These are phyloP conservation scores for Drosophila carrolli DNA, from an alignment of 1,140 invertebrate genomes.

Conservation along the genomic window DNA sequence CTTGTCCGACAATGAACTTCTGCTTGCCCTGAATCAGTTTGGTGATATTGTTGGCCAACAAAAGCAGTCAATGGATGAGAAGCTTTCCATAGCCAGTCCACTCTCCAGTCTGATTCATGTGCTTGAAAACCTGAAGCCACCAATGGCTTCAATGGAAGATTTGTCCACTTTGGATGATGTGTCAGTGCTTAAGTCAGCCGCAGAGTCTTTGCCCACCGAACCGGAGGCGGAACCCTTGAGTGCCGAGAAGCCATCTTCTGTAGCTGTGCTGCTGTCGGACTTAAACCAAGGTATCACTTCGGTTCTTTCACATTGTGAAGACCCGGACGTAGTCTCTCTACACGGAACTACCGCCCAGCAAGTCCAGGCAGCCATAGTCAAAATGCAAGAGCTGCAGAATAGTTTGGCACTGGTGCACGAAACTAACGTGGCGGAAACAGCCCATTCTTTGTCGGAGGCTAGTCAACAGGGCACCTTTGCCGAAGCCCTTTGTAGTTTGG, in stretches of 20 bases:
- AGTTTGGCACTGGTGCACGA: constrained; percentile 67
- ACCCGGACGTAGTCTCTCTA: constrained; percentile 55
- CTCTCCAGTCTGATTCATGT: constrained; percentile 57
- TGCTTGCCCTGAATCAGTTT: constrained; percentile 46
- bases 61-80: constrained; percentile 28
- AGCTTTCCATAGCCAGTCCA: constrained; percentile 54
- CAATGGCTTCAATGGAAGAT: constrained; percentile 54
- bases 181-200: constrained; percentile 86
- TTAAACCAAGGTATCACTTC: constrained; percentile 69
- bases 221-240: constrained; percentile 8
- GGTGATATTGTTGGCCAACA: constrained; percentile 60
- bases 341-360: constrained; percentile 39
- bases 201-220: constrained; percentile 81
- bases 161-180: constrained; percentile 86
- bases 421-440: constrained; percentile 41
- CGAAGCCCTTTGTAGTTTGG: constrained; percentile 70
- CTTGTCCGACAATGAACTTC: constrained; percentile 38
- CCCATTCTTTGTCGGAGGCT: constrained; percentile 53
- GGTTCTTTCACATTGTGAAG: constrained; percentile 64
- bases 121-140: constrained; percentile 49
- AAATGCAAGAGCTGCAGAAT: constrained; percentile 64
- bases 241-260: constrained; percentile 16
- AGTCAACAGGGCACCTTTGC: constrained; percentile 69
- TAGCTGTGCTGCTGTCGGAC: constrained; percentile 53
- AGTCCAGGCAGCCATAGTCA: constrained; percentile 69